These are phyloP conservation scores for Thalassoma bifasciatum DNA, from an alignment of 2,113 vertebrate species.

Conservation along the genomic window DNA sequence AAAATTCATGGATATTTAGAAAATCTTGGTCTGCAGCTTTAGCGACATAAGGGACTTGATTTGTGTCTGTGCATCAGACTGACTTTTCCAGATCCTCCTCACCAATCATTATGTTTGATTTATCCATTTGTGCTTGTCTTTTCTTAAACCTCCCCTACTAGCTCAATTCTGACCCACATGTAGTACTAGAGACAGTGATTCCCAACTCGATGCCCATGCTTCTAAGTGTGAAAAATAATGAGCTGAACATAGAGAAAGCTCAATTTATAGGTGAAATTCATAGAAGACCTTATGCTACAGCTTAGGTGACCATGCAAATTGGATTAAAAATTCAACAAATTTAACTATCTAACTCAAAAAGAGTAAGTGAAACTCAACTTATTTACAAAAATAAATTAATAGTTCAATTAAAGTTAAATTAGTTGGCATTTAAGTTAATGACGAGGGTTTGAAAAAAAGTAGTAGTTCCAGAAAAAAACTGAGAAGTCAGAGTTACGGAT, in stretches of 20 bases:
- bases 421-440: too few relatives aligned
- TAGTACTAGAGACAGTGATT: slow-evolving; percentile 29
- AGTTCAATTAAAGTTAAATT: too few relatives aligned
- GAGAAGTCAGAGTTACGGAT: too few relatives aligned
- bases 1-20: neutral
- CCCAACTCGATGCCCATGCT: slow-evolving; percentile 3
- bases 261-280: too few relatives aligned
- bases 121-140: slow-evolving; percentile 1
- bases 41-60: neutral
- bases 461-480: too few relatives aligned
- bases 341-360: too few relatives aligned
- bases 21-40: neutral
- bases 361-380: too few relatives aligned
- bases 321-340: too few relatives aligned
- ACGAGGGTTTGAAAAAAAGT: too few relatives aligned
- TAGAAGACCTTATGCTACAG: too few relatives aligned
- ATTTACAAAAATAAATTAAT: too few relatives aligned
- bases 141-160: slow-evolving; percentile 8
- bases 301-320: too few relatives aligned
- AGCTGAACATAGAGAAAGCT: neutral
- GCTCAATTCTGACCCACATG: neutral
- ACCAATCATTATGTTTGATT: slow-evolving; percentile 9
- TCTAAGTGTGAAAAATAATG: neutral
- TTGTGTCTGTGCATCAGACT: slow-evolving; percentile 3
- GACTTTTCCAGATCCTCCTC: slow-evolving; percentile 24